Evolutionary conservation across 2,888 invertebrate genomes (phyloP), one percentile per base, ranked within the genome.

Genomic region (Teleiodes luculella): DNA sequence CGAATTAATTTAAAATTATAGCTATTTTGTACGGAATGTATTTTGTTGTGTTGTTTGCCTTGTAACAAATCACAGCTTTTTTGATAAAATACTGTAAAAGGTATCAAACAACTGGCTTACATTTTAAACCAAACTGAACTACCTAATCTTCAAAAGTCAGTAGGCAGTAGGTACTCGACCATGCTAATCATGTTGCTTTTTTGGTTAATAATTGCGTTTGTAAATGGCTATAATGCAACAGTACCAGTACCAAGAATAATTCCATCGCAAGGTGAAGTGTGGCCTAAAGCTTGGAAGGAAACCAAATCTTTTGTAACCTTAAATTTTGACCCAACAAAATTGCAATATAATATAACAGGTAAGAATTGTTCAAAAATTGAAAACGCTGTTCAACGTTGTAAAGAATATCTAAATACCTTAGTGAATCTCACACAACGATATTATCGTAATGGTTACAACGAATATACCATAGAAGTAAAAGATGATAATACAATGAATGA

Each of bases 271-370:
- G 41, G 41, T 13, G 24, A 24, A 11, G 11, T 43, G 3, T 43
- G 41, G 41, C 41, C 41, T 2, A 43, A 43, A 24, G 13, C 41
- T 1, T 24, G 24, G n/a, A 18, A 4, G n/a, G 41, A 43, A 24
- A 24, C 86, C 84, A 87, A 61, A 37, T 13, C 37, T 7, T 37
- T 16, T 13, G 10, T 16, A 1, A 16, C 16, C 4, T 37, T 16
- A 16, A 14, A 16, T 7, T 6, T 37, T 14, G 18, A 37, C 16
- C 6, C 37, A 14, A 5, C 7, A 7, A 37, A 37, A 8, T 37
- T 37, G 8, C 7, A 37, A 14, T 37, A 37, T 13, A 37, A 37
- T 7, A 37, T 37, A 14, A 37, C 37, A 7, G 37, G 37, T 14
- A 37, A 37, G 13, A 14, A 37, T 16, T 37, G 37, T 16, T 13